These are phyloP conservation scores for Phalloptychus januarius DNA, from an alignment of 2,797 vertebrate genomes.

Conservation along the genomic window DNA sequence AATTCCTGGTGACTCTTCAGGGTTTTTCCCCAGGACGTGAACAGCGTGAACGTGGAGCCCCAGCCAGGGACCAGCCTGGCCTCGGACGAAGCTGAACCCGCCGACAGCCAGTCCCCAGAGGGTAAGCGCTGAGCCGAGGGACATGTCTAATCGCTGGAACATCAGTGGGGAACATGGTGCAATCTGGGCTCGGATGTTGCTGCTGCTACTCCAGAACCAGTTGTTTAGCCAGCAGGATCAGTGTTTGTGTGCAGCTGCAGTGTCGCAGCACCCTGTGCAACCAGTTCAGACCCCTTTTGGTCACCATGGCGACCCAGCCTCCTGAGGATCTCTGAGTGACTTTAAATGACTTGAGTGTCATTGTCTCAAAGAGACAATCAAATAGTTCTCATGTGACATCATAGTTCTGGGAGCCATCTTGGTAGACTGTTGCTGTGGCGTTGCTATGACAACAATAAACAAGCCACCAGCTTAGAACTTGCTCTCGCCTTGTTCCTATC, in stretches of 20 bases:
- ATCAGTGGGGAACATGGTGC: constrained; percentile 53
- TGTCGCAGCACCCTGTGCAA: constrained; percentile 4
- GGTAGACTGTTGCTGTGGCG: too few relatives aligned
- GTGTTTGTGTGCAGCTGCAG: constrained; percentile 49
- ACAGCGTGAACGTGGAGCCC: constrained; percentile 68
- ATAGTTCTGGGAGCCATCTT: too few relatives aligned
- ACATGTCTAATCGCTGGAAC: not conserved
- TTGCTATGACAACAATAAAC: too few relatives aligned
- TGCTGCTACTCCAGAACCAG: constrained; percentile 49
- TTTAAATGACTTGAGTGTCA: not conserved
- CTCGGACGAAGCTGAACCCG: constrained; percentile 49
- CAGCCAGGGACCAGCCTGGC: constrained; percentile 69
- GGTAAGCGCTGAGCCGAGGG: constrained; percentile 48
- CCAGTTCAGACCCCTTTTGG: not conserved
- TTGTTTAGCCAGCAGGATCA: constrained; percentile 43
- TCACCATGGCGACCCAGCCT: not conserved
- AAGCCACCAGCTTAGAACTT: too few relatives aligned
- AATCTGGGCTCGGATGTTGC: constrained; percentile 41
- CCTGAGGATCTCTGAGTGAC: not conserved
- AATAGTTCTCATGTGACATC: too few relatives aligned
- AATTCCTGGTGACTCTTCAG: not conserved
- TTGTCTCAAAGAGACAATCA: too few relatives aligned
- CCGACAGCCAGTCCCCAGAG: constrained; percentile 47
- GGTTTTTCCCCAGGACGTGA: constrained; percentile 70
- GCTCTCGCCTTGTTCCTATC: too few relatives aligned